Base-by-base conservation (phyloP, 2,888 invertebrate species). In the Conchocele bisecta region DNA sequence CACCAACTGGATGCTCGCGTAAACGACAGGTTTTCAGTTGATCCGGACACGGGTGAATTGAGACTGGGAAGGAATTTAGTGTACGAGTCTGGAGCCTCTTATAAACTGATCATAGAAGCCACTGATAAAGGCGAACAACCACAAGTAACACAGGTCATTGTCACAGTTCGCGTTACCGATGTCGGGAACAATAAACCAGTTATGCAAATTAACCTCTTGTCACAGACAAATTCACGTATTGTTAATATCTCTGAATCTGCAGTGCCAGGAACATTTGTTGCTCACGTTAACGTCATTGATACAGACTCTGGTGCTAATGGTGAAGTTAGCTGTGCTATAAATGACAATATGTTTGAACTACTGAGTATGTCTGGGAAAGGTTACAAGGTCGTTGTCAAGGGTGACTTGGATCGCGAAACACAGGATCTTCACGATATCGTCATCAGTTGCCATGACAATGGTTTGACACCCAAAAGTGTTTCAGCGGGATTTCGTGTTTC, bases 181-280 rank as follows among this genome's bases (percentile, higher is more conserved):
- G 97, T 97, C 91, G 98, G 98, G 91, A 98, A 98, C 90, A 97
- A 97, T 90, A 97, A 98, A 7, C 97, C 98, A 0, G 93, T 96
- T 20, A 53, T 80, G 29, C 57, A 77, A 46, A 69, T 80, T 6
- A 80, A 80, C 41, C 66, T 80, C 20, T 61, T 80, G 3, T 63
- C 68, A 31, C 53, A 53, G 15, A 73, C 63, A 22, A 75, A 68
- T n/a, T 68, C 74, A n/a, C 54, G 61, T 42, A 69, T 69, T 15
- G 68, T 64, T 24, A 75, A 74, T 26, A 63, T 80, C 33, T 53
- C 66, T 6, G 79, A 80, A 61, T 66, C 71, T 15, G 69, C 72
- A 13, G 66, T 54, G 60, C 54, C 54, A 24, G 79, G 76, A n/a
- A 77, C 76, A 15, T 76, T 80, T 66, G 74, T 80, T 26, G 79